phyloP scores from a whole-genome alignment of 2,888 invertebrate species.

The Sisyra terminalis region DNA sequence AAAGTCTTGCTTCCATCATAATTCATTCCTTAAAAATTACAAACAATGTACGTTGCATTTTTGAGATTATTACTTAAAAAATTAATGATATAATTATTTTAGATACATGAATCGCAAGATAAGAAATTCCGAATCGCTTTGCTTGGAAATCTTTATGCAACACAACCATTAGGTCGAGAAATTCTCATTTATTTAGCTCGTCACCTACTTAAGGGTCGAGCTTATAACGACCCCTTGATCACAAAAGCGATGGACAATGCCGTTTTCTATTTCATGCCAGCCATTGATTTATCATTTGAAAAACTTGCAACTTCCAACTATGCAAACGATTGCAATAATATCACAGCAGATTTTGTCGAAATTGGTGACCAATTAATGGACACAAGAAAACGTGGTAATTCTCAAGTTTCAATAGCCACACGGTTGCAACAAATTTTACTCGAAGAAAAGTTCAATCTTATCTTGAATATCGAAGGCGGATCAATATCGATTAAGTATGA shows the following conservation, averaged over 20 bases:
- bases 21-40: slow-evolving; percentile 59
- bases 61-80: too few species aligned
- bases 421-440: slow-evolving; percentile 48
- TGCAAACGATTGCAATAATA: slow-evolving; percentile 23
- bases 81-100: slow-evolving; percentile 16
- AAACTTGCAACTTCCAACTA: slow-evolving; percentile 20
- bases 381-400: slow-evolving; percentile 27
- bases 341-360: slow-evolving; percentile 33
- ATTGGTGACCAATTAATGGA: slow-evolving; percentile 47
- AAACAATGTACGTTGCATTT: slow-evolving; percentile 36
- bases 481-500: slow-evolving; percentile 42
- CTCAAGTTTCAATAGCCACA: slow-evolving; percentile 32
- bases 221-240: slow-evolving; percentile 48
- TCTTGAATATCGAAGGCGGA: slow-evolving; percentile 61
- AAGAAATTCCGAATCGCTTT: slow-evolving; percentile 67
- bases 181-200: slow-evolving; percentile 64
- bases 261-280: slow-evolving; percentile 67
- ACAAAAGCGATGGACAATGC: slow-evolving; percentile 46
- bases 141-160: slow-evolving; percentile 67
- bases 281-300: slow-evolving; percentile 39
- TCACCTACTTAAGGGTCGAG: slow-evolving; percentile 59
- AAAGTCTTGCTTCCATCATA: slow-evolving; percentile 44
- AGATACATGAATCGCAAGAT: slow-evolving; percentile 66
- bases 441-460: slow-evolving; percentile 49
- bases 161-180: slow-evolving; percentile 74